Conservation (phyloP, 2,888 invertebrate genomes). For the Scaptomyza reducta region DNA sequence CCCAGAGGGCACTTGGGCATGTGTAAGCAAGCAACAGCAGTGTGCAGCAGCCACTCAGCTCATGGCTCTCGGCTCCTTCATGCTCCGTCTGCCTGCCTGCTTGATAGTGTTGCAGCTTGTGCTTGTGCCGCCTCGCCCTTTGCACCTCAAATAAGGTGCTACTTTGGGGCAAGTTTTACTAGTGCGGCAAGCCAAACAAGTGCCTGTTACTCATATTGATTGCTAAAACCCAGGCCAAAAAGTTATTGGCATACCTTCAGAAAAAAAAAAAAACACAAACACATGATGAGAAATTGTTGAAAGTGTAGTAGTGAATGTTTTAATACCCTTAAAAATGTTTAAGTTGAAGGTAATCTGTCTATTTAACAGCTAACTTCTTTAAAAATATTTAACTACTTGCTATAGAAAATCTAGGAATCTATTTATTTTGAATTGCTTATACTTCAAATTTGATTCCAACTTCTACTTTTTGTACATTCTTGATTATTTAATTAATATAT, state of each 20-base stretch:
- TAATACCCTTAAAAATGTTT: slow-evolving; percentile 1
- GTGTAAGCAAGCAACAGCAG: slow-evolving; percentile 41
- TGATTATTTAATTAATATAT: too few relatives aligned
- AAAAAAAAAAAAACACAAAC: slow-evolving; percentile 11
- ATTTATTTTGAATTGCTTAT: too few relatives aligned
- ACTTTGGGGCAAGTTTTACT: slow-evolving; percentile 64
- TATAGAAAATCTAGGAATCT: too few relatives aligned
- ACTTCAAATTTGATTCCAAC: too few relatives aligned
- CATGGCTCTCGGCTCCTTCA: slow-evolving; percentile 7
- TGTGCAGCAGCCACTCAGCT: slow-evolving; percentile 34
- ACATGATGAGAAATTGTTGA: background rate
- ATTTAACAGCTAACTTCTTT: too few relatives aligned
- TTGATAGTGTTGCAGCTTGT: slow-evolving; percentile 7
- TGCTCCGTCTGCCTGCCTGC: background rate
- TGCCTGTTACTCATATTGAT: slow-evolving; percentile 66
- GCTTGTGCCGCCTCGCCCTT: background rate
- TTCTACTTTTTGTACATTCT: too few relatives aligned
- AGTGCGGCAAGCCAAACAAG: slow-evolving; percentile 70
- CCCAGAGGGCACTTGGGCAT: slow-evolving; percentile 53
- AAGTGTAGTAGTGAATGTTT: background rate
- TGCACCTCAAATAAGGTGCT: slow-evolving; percentile 57
- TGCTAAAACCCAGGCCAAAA: slow-evolving; percentile 48
- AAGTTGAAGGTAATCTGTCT: background rate
- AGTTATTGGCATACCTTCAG: slow-evolving; percentile 36
- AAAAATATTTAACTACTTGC: too few relatives aligned